These are phyloP conservation scores for Seira sanloemensis DNA, from an alignment of 2,888 invertebrate species.

Conservation along the genomic window DNA sequence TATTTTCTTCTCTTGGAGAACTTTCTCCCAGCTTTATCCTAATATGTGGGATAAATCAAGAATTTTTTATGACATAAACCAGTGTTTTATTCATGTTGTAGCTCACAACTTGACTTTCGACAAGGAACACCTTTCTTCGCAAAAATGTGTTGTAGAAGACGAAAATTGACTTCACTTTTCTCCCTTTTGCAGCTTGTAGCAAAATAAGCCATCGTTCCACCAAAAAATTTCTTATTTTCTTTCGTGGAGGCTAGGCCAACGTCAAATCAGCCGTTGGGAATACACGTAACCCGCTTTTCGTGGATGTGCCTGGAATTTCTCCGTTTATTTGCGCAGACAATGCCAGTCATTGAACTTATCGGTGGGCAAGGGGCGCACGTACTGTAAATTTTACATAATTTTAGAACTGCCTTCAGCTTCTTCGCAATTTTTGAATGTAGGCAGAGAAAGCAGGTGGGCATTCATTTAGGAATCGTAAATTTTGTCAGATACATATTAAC, in stretches of 20 bases:
- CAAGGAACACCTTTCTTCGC: no score
- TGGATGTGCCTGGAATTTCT: neutral
- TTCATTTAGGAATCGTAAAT: no score
- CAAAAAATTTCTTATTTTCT: neutral
- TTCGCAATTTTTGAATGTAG: no score
- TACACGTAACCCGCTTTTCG: neutral
- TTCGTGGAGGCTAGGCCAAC: neutral
- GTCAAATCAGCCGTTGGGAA: neutral
- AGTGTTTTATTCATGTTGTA: neutral
- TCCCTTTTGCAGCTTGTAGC: no score
- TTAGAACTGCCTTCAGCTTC: no score
- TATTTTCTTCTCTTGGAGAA: no score
- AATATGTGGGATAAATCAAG: neutral
- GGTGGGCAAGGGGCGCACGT: neutral
- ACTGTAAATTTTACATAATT: no score
- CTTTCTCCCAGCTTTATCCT: neutral
- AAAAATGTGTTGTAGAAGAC: no score
- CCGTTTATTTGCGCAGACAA: neutral
- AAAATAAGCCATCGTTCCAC: no score
- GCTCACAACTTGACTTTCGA: neutral
- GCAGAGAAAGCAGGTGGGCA: no score
- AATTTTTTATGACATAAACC: neutral
- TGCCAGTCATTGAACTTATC: neutral
- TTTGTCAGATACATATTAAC: no score
- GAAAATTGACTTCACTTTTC: no score